phyloP scores from a whole-genome alignment of 2,888 invertebrate genomes.

The Nasonovia ribisnigri region DNA sequence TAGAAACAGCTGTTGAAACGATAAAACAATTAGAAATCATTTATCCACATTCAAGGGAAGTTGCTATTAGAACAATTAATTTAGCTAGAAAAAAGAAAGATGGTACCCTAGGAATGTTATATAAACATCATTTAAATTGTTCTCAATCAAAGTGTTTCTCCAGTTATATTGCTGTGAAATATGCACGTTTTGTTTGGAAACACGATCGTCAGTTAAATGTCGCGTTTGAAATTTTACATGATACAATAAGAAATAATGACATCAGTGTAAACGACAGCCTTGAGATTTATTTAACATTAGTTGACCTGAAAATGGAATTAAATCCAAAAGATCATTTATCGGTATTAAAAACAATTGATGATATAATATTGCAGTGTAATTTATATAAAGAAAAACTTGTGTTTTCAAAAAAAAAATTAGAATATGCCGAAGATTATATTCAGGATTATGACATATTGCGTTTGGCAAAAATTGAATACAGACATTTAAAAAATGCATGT shows the following conservation, averaged over 20 bases:
- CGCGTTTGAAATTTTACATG: not conserved
- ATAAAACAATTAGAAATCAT: not conserved
- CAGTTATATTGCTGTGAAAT: not conserved
- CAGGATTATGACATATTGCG: not conserved
- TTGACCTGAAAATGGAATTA: not conserved
- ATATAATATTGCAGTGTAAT: not conserved
- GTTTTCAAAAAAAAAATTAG: not conserved
- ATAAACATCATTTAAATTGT: not conserved
- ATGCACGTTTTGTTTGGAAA: constrained; percentile 11
- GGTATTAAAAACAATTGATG: not conserved
- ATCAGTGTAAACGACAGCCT: not conserved
- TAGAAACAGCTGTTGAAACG: not conserved
- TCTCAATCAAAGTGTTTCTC: not conserved
- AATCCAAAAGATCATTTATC: not conserved
- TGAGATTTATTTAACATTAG: not conserved
- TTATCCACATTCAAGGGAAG: not conserved
- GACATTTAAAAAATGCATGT: not conserved
- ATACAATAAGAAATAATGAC: not conserved
- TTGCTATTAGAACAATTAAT: not conserved
- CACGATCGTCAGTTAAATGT: not conserved
- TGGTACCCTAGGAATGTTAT: not conserved
- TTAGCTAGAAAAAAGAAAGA: not conserved
- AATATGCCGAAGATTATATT: not conserved
- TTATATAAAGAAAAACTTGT: not conserved
- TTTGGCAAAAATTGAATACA: not conserved